Evolutionary conservation across 2,888 invertebrate genomes (phyloP), one percentile per base, ranked within the genome.

Genomic region (Chydorus sphaericus): DNA sequence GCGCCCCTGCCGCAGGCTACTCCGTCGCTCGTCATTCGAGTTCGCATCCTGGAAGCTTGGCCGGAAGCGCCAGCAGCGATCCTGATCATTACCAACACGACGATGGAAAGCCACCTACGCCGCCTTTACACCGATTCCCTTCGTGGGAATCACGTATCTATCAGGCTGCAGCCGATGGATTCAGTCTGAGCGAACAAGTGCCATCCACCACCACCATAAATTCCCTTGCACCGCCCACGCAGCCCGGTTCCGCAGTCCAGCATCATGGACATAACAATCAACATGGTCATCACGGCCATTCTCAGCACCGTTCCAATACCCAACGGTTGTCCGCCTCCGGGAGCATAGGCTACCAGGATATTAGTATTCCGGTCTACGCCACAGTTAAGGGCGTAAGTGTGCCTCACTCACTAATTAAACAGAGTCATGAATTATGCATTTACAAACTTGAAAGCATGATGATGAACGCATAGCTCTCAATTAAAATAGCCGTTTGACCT

Each of bases 111-210:
- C 85, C 91, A 0, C 91, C 91, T 14, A 91, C 92, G 0, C 92
- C 92, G 26, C 92, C 92, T 0, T 70, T 92, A 55, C 92, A 93
- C 68, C 77, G 92, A 66, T 71, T 55, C 67, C 89, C 89, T 4
- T 86, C 86, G 64, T 92, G 92, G 92, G 92, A 93, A 71, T 91
- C 90, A n/a, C 82, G 91, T 68, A 92, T 93, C 65, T 93, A 93
- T 70, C 90, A 91, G 76, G 87, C 89, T 64, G 68, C 67, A 57
- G 63, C 63, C 57, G 65, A 63, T 57, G 69, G 70, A 18, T 59
- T 68, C 48, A 57, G 37, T 16, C 33, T 58, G 28, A 39, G 20
- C n/a, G 44, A 53, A 38, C 55, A 37, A 14, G 30, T 30, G 20
- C 44, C 26, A 6, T 38, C 28, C 23, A n/a, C n/a, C n/a, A n/a